Conservation (phyloP, 2,888 invertebrate species). For the Tanytarsus gracilentus region DNA sequence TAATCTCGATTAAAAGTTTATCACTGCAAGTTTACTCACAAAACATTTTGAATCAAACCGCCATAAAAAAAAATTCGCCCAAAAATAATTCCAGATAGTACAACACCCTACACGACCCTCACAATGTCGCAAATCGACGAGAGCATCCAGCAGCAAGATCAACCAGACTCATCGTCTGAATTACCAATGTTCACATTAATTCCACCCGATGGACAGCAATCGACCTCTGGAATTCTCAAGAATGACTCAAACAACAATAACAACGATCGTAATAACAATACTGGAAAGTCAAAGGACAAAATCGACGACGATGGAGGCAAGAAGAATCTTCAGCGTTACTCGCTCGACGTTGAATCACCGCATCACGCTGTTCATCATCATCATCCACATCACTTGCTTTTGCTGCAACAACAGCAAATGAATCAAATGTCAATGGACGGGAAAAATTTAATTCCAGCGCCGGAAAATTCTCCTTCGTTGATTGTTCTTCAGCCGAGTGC, state of each 20-base stretch:
- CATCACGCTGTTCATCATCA: slow-evolving; percentile 3
- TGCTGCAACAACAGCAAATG: slow-evolving; percentile 30
- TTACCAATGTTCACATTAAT: slow-evolving; percentile 17
- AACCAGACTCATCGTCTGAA: slow-evolving; percentile 22
- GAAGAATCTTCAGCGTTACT: slow-evolving; percentile 21
- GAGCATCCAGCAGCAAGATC: slow-evolving; percentile 15
- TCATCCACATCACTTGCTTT: slow-evolving; percentile 26
- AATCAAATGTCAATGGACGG: slow-evolving; percentile 25
- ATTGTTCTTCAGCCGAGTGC: slow-evolving; percentile 52
- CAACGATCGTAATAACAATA: slow-evolving; percentile 25
- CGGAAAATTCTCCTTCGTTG: slow-evolving; percentile 35
- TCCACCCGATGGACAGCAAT: slow-evolving; percentile 13
- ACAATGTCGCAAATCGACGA: slow-evolving; percentile 18
- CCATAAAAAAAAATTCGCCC: background rate
- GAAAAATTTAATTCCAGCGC: slow-evolving; percentile 33
- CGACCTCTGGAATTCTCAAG: background rate
- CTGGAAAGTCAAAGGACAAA: slow-evolving; percentile 15
- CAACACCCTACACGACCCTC: slow-evolving; percentile 22
- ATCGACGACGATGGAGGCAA: slow-evolving; percentile 23
- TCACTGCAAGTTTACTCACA: too few relatives aligned
- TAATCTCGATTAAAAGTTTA: too few relatives aligned
- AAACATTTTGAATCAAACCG: background rate
- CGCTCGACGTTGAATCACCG: slow-evolving; percentile 11
- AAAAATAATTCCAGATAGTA: slow-evolving; percentile 22
- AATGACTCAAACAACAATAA: slow-evolving; percentile 27